Base-by-base conservation (phyloP, 2,797 vertebrate genomes). In the Enoplosus armatus region DNA sequence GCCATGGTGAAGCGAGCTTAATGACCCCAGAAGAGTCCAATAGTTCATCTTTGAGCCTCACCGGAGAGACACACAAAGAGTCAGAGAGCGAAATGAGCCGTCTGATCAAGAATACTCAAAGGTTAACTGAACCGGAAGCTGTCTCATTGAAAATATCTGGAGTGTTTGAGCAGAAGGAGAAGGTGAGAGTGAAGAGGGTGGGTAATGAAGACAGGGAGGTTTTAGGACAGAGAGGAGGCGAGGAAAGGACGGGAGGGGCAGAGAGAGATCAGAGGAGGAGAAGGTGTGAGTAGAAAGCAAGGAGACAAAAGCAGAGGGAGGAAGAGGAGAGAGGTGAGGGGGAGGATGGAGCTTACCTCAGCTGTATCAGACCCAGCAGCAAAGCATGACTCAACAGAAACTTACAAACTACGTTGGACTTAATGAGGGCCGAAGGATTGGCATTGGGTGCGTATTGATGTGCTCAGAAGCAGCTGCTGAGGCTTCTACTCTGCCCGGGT, bases 301-400 rank as follows among this genome's bases (percentile, higher is more conserved):
- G 56, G 37, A 58, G 74, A 63, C 6, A 24, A 45, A 33, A 35
- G 51, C n/a, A 33, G 48, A 22, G 45, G 18, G 16, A 18, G 35
- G 29, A n/a, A 54, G 37, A 27, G 39, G 12, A 15, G 16, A 31
- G 16, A 26, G 16, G 37, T 24, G 5, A 16, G 56, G 8, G 55
- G 7, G 18, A 3, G 22, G 8, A 15, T 20, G 45, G 62, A 27
- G 55, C 43, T 70, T 39, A 39, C 56, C 43, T 90, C 90, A 84
- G 86, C 86, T 61, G 56, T 51, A 75, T 83, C 61, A 48, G 60
- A 15, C 62, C 15, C 14, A 77, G 75, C 77, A 54, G 71, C 58
- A 63, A 84, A 89, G 58, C 85, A 84, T 89, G 89, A 91, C 86
- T 92, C 86, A 22, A 74, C 86, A 78, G 78, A 90, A 90, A 68